Base-by-base conservation (phyloP, 2,113 vertebrate species). In the Crotophaga sulcirostris region DNA sequence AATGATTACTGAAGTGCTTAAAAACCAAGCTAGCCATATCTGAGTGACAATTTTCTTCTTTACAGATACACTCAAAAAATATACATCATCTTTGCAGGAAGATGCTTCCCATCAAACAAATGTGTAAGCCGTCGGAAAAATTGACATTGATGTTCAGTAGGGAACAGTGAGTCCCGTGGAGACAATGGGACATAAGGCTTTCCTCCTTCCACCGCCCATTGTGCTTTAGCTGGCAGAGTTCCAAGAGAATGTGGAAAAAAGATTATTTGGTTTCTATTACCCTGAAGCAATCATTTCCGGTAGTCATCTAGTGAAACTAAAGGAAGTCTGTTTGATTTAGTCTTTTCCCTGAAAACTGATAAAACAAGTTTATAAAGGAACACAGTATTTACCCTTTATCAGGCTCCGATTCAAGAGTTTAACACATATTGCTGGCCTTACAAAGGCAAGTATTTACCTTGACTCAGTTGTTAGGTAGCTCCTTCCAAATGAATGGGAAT, bases 141-240 rank as follows among this genome's bases (percentile, higher is more conserved):
- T 0, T 56, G 79, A 84, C 74, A 18, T 63, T 60, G 33, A 19
- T 34, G 38, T 70, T 94, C 58, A 20, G 47, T 16, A 74, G 84
- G 78, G 90, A 96, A 94, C 78, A 85, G 59, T 0, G 16, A 86
- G 90, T 88, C 93, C 92, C 26, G 64, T 15, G 62, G 75, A 93
- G 67, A 90, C 92, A 95, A 83, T 70, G 79, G 78, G 82, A 85
- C 28, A 68, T 40, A 6, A 91, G 72, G 13, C 45, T 76, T 92
- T 24, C 83, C 90, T 92, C 91, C 80, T 86, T 84, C 86, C 67
- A 0, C 88, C 92, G 72, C n/a, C 6, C n/a, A 78, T 92, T 90
- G 89, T 95, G 81, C 58, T 82, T 31, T n/a, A 59, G 66, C 68
- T 96, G 84, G 87, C 62, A 34, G 66, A 60, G 26, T 81, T 96